Evolutionary conservation across 23 tunicate species (phyloP).

Genomic region (Halocynthia roretzi): DNA sequence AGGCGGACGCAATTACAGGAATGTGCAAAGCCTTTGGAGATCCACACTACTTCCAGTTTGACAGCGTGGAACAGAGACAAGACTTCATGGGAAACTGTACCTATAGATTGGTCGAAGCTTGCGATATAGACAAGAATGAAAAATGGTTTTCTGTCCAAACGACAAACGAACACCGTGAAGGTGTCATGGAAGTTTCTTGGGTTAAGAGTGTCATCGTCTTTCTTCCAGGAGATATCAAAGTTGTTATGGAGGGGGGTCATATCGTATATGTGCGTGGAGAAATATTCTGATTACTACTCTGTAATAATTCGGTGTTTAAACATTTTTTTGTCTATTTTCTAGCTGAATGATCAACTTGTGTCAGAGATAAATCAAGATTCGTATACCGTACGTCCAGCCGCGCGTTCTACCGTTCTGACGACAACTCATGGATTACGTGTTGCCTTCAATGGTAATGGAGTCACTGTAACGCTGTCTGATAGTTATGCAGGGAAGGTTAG

Average conservation of each 20-base stretch:
- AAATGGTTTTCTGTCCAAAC: constrained; percentile 9
- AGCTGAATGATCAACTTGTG: neutral
- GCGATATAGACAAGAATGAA: neutral
- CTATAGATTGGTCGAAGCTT: constrained; percentile 20
- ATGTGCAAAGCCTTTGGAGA: constrained; percentile 46
- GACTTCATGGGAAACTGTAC: constrained; percentile 50
- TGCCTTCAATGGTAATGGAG: constrained; percentile 1
- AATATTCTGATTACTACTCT: too few relatives aligned
- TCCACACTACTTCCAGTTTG: constrained; percentile 40
- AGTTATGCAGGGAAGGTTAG: neutral
- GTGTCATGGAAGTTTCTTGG: neutral
- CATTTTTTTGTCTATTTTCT: too few relatives aligned
- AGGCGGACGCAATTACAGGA: neutral
- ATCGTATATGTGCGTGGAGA: too few relatives aligned
- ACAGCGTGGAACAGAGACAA: constrained; percentile 7
- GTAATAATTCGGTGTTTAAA: too few relatives aligned
- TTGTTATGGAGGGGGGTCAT: too few relatives aligned
- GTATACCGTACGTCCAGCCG: neutral
- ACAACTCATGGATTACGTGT: constrained; percentile 1
- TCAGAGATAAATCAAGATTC: neutral
- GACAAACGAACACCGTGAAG: neutral
- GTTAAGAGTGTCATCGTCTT: neutral
- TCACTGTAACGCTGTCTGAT: neutral
- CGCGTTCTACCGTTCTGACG: neutral
- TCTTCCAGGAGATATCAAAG: too few relatives aligned